Conservation (phyloP, 1,140 invertebrate genomes). For the Drosophila rhopaloa region DNA sequence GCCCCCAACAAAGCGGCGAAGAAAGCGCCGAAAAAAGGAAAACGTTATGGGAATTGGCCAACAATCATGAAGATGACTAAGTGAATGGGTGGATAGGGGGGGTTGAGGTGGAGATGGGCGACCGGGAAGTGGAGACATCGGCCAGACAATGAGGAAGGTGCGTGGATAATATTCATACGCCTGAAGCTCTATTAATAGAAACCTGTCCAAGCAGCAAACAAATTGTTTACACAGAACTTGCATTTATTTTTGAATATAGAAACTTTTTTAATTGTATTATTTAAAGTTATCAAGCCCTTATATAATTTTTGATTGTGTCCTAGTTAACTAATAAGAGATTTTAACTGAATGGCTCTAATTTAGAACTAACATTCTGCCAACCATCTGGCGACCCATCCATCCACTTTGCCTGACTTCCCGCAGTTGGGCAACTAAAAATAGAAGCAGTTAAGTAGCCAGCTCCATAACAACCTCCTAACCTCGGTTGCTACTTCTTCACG, state of each 20-base stretch:
- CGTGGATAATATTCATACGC: background rate
- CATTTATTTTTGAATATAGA: too few species aligned
- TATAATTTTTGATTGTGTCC: too few species aligned
- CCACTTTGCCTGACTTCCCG: constrained; percentile 1
- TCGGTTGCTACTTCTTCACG: background rate
- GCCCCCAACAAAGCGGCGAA: constrained; percentile 53
- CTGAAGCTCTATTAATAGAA: too few species aligned
- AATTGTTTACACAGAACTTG: too few species aligned
- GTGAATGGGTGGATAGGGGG: constrained; percentile 6
- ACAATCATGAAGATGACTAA: constrained; percentile 22
- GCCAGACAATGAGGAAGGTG: constrained; percentile 15
- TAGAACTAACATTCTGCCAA: background rate
- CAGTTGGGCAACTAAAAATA: constrained; percentile 59
- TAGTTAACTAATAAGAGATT: too few species aligned
- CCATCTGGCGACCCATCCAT: constrained; percentile 13
- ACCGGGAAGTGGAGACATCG: background rate
- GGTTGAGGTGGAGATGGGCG: background rate
- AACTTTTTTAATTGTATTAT: too few species aligned
- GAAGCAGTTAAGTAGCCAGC: constrained; percentile 55
- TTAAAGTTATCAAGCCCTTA: too few species aligned
- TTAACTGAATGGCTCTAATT: too few species aligned
- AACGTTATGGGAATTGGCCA: constrained; percentile 38
- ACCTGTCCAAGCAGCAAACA: too few species aligned
- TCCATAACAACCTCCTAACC: background rate
- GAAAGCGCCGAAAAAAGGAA: constrained; percentile 48